Conservation (phyloP, 2,113 vertebrate genomes). For the Tragulus kanchil region DNA sequence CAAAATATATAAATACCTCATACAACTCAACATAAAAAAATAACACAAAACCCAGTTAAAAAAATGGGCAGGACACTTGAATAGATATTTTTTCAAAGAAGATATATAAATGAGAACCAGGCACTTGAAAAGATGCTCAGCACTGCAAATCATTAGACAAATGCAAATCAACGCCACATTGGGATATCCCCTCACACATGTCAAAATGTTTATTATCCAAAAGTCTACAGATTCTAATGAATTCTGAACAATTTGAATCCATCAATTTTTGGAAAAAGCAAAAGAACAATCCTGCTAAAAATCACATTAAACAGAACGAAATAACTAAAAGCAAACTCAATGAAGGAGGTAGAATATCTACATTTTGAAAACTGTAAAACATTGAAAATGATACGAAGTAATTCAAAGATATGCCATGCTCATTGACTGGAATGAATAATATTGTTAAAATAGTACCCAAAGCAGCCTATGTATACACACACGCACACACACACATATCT, state of each 20-base stretch:
- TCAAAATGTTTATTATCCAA: background rate
- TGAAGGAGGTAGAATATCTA: background rate
- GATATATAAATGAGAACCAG: no score
- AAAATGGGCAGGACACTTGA: no score
- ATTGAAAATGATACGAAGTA: background rate
- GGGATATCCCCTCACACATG: background rate
- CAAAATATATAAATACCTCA: background rate
- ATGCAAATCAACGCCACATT: no score
- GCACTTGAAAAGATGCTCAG: no score
- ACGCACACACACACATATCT: no score
- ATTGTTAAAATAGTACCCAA: background rate
- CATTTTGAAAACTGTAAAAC: background rate
- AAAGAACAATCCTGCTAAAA: background rate
- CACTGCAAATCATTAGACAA: no score
- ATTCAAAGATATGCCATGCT: background rate
- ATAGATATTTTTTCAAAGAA: no score
- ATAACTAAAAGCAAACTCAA: background rate
- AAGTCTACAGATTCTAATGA: background rate
- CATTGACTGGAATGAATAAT: background rate
- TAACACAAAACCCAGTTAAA: no score
- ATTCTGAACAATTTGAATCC: no score
- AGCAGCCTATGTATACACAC: background rate
- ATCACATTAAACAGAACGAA: background rate
- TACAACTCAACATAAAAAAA: background rate
- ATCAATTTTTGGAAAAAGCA: background rate